Conservation (phyloP, 2,797 vertebrate species). For the Rhynchotus rufescens region DNA sequence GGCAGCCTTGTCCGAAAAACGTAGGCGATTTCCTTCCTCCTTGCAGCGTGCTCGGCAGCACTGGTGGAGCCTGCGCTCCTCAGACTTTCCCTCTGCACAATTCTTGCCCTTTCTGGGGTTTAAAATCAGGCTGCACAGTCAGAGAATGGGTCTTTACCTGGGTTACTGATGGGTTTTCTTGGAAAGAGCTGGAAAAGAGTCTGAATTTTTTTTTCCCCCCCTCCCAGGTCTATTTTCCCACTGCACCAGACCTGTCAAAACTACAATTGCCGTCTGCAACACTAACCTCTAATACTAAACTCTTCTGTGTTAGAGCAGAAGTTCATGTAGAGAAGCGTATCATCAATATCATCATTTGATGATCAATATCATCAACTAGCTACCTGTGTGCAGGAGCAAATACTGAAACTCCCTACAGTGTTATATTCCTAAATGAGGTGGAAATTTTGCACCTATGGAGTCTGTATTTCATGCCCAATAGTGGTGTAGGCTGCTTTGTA, state of each 20-base stretch:
- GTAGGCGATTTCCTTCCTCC: background rate
- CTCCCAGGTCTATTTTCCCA: background rate
- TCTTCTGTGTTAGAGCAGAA: accelerated
- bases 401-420: no score
- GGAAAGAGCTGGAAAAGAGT: background rate
- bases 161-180: background rate
- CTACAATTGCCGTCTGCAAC: background rate
- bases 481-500: background rate
- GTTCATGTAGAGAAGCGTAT: background rate
- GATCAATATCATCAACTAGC: accelerated
- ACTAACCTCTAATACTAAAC: background rate
- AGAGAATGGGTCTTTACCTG: background rate
- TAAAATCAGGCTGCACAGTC: background rate
- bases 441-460: background rate
- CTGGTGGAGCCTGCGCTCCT: background rate
- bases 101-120: background rate
- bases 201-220: background rate
- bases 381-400: accelerated
- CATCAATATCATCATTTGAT: no score
- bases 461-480: no score
- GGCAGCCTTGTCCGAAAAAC: background rate
- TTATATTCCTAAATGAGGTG: background rate
- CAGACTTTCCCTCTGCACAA: background rate
- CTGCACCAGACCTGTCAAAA: background rate
- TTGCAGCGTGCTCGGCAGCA: background rate